Percentiles rank a stretch among this genome's conserved stretches.
Evolutionary conservation across 2,113 vertebrate species (phyloP).

Genomic region (Psilopogon haemacephalus): DNA sequence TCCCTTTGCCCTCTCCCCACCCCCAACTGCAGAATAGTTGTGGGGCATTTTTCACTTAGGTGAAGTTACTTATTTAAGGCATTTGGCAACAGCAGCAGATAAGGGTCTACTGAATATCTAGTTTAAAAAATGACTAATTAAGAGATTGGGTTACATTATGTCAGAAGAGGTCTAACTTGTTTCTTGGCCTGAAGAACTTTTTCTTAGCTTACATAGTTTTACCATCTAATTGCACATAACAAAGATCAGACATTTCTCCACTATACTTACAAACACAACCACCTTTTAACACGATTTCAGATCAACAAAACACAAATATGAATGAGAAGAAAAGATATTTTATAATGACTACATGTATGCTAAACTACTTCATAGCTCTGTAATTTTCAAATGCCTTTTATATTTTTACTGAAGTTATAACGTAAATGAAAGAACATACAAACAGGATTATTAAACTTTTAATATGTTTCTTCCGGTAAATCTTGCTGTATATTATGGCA

Average conservation of each 20-base stretch:
- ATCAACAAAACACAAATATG: slow-evolving; percentile 1
- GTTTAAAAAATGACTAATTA: slow-evolving; percentile 7
- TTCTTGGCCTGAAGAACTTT: neutral
- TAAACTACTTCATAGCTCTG: slow-evolving; percentile 26
- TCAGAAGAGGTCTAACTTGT: neutral
- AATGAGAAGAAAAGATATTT: slow-evolving; percentile 33
- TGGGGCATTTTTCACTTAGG: neutral
- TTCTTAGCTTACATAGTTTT: slow-evolving; percentile 42
- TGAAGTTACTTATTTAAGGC: neutral
- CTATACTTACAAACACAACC: slow-evolving; percentile 17
- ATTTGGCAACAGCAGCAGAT: neutral
- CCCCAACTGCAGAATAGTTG: neutral
- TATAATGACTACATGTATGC: neutral
- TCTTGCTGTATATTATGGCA: slow-evolving; percentile 5
- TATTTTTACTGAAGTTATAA: slow-evolving; percentile 46
- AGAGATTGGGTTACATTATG: neutral
- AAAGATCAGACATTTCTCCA: slow-evolving; percentile 38
- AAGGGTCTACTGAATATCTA: neutral
- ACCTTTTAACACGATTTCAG: slow-evolving; percentile 13
- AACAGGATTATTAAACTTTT: neutral
- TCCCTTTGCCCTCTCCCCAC: too few relatives aligned
- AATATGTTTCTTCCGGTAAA: slow-evolving; percentile 9
- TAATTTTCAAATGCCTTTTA: slow-evolving; percentile 52
- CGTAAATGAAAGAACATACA: slow-evolving; percentile 32
- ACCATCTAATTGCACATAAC: slow-evolving; percentile 38